A percentile compares a stretch with the other conserved stretches of the same genome.
Evolutionary conservation across 2,797 vertebrate species (phyloP).

Genomic region (Nothura maculosa): DNA sequence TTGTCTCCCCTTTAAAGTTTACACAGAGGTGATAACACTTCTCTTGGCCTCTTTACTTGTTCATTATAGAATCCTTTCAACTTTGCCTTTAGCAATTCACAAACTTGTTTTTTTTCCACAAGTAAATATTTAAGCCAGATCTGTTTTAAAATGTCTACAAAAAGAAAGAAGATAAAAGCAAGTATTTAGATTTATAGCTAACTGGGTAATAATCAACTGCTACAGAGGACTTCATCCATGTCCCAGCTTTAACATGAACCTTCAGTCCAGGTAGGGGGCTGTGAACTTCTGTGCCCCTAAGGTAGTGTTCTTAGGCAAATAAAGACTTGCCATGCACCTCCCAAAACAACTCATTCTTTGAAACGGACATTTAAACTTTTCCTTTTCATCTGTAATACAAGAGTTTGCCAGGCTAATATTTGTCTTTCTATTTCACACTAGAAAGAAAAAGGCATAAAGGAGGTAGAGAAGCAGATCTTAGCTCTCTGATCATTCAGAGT

Average conservation of each 20-base stretch:
- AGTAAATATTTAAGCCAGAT: conserved; percentile 84
- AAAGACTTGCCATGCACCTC: conserved; percentile 47
- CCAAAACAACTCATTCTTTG: conserved; percentile 57
- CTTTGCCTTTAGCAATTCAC: conserved; percentile 73
- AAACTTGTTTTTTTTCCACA: conserved; percentile 72
- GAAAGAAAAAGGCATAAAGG: conserved; percentile 48
- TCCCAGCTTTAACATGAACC: conserved; percentile 30
- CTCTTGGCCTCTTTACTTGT: conserved; percentile 55
- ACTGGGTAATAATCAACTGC: conserved; percentile 78
- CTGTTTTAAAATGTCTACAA: conserved; percentile 73
- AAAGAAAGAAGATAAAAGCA: conserved; percentile 76
- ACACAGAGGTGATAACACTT: conserved; percentile 59
- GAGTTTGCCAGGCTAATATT: conserved; percentile 61
- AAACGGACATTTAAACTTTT: conserved; percentile 53
- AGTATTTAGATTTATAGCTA: conserved; percentile 75
- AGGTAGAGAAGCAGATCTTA: background rate
- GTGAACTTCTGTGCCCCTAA: conserved; percentile 43
- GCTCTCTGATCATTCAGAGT: background rate
- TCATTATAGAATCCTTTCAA: conserved; percentile 75
- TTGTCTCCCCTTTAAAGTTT: conserved; percentile 53
- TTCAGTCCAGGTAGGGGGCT: conserved; percentile 55
- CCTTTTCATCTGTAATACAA: conserved; percentile 57
- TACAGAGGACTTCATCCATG: conserved; percentile 55
- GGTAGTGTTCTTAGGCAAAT: conserved; percentile 61
- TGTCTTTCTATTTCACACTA: conserved; percentile 62